A percentile compares a stretch with the other conserved stretches of the same genome.
These are phyloP conservation scores for Gerris lacustris DNA, from an alignment of 2,888 invertebrate genomes.

Conservation along the genomic window DNA sequence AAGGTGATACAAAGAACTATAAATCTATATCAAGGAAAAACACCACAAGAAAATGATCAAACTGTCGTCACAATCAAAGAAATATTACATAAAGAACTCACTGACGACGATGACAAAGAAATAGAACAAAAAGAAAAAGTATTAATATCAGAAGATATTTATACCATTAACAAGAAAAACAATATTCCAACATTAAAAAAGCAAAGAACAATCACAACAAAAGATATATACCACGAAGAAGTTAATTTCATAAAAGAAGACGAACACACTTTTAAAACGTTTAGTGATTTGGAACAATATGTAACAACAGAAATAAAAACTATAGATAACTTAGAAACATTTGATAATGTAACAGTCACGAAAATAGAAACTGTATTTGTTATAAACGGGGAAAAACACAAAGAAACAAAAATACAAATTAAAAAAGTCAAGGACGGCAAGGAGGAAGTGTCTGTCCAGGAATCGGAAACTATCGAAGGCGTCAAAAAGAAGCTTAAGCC, in stretches of 20 bases:
- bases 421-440: conserved; percentile 23
- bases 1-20: background rate
- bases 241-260: background rate
- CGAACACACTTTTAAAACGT: background rate
- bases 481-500: background rate
- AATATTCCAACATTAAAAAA: conserved; percentile 10
- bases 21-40: background rate
- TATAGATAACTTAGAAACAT: background rate
- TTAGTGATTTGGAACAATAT: no score
- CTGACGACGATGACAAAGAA: conserved; percentile 2
- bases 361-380: background rate
- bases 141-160: no score
- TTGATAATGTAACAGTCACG: background rate
- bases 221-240: background rate
- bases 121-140: background rate
- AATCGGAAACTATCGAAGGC: conserved; percentile 11
- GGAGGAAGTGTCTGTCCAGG: conserved; percentile 21
- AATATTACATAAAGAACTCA: conserved; percentile 1
- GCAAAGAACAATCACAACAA: background rate
- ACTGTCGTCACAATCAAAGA: conserved; percentile 11
- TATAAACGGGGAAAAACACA: background rate
- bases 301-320: no score
- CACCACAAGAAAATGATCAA: conserved; percentile 2
- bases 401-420: conserved; percentile 19
- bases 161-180: conserved; percentile 10